Evolutionary conservation across 1,140 invertebrate species (phyloP), one percentile per base, ranked within the genome.

Genomic region (Pseudomyrmex concolor): DNA sequence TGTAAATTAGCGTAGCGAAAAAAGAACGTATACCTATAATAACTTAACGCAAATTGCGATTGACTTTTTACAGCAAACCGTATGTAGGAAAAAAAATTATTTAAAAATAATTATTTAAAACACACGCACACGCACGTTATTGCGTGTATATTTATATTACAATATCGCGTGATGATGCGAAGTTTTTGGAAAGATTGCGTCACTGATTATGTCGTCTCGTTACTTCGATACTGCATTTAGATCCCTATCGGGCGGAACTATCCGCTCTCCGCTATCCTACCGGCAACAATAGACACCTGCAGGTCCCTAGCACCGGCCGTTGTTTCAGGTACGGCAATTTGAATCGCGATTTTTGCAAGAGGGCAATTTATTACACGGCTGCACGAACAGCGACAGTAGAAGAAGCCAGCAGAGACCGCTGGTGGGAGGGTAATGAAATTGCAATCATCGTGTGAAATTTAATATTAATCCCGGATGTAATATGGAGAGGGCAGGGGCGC

Each of bases 381-480:
- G 63, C 73, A 74, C 54, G 81, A 59, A 51, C 70, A 63, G 70
- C 73, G 67, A 68, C 73, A 67, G 83, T 66, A 80, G 62, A 63
- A 70, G 83, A 84, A 71, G 83, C 59, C 83, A 51, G 76, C 78
- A 81, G 73, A 68, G 73, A 68, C 83, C 25, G 51, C 25, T 59
- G 83, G 86, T 80, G 82, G 84, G 86, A 87, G 85, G 87, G 88
- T 92, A 93, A 93, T 93, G 91, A 93, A 93, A 94, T 93, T 93
- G 91, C 90, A 92, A 91, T 92, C 91, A 92, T 92, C 91, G 91
- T 91, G 89, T 92, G 90, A 93, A 93, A 94, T 93, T 93, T 93
- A 93, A 94, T 94, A 94, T 93, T 93, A 93, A 93, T 93, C 90
- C 90, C 84, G 86, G 88, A 92, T 92, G 90, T 93, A 93, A 92